Conservation (phyloP, 53 echinoderm and acorn worm genomes). For the Zoroaster sp. region DNA sequence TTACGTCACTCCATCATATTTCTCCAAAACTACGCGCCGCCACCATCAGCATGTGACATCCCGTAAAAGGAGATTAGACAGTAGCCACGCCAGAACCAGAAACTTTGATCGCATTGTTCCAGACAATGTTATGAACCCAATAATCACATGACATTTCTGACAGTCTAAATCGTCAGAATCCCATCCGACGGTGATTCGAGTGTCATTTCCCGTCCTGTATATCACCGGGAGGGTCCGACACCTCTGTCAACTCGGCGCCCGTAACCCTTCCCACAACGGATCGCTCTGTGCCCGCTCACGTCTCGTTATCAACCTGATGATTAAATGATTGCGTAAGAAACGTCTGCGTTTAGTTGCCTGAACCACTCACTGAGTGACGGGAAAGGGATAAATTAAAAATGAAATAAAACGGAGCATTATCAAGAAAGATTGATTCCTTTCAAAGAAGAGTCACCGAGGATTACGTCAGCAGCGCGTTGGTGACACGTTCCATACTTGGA, state of each 20-base stretch:
- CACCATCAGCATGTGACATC: too few species aligned
- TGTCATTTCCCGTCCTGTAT: neutral
- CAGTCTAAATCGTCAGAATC: neutral
- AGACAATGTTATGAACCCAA: too few species aligned
- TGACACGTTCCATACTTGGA: neutral
- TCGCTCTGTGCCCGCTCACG: neutral
- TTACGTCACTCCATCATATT: too few species aligned
- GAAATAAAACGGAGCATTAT: too few species aligned
- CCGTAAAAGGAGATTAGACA: too few species aligned
- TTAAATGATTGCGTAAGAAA: neutral
- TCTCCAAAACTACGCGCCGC: too few species aligned
- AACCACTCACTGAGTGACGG: neutral
- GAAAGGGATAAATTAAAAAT: too few species aligned
- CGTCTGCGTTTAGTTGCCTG: neutral
- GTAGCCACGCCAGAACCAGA: neutral
- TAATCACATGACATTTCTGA: too few species aligned
- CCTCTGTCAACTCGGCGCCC: neutral
- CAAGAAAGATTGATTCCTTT: too few species aligned
- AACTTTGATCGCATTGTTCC: neutral
- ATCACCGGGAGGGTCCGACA: neutral
- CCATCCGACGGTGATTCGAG: neutral
- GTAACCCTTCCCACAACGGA: neutral
- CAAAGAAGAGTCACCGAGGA: neutral
- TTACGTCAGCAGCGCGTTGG: neutral
- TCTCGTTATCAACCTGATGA: neutral